phyloP scores from a whole-genome alignment of 2,888 invertebrate species.

The Meiosimyza platycephala region DNA sequence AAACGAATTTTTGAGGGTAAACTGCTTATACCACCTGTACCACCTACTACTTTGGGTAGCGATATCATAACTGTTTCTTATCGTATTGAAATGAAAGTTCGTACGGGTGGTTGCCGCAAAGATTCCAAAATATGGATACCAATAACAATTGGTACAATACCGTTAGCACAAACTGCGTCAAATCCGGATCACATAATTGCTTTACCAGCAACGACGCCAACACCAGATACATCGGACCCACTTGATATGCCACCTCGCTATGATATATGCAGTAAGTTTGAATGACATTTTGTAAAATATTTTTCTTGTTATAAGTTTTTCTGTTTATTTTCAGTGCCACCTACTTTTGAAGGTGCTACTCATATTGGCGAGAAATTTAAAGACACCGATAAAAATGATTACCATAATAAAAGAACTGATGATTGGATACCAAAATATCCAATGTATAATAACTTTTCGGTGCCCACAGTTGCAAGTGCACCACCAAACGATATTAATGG shows the following conservation, averaged over 20 bases:
- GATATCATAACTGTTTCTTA: conserved; percentile 49
- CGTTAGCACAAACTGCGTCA: conserved; percentile 50
- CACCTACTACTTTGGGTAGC: conserved; percentile 47
- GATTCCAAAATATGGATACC: conserved; percentile 46
- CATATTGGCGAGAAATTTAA: conserved; percentile 46
- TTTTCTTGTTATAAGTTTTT: too few species aligned
- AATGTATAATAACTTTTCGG: conserved; percentile 48
- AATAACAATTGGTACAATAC: conserved; percentile 55
- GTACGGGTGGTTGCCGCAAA: conserved; percentile 43
- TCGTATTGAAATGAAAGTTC: conserved; percentile 42
- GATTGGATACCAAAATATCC: too few species aligned
- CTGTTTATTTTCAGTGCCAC: conserved; percentile 45
- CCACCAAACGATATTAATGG: conserved; percentile 12
- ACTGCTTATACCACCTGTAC: conserved; percentile 50
- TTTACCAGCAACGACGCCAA: conserved; percentile 51
- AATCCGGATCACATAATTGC: conserved; percentile 44
- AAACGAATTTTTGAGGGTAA: conserved; percentile 47
- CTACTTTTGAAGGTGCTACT: conserved; percentile 51
- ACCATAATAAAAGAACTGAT: too few species aligned
- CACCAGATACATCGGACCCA: conserved; percentile 34
- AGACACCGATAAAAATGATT: conserved; percentile 50
- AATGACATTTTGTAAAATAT: too few species aligned
- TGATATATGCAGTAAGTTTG: conserved; percentile 46
- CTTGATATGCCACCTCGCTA: conserved; percentile 48
- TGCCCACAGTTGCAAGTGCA: conserved; percentile 12